Conservation (phyloP, 2,113 vertebrate genomes). For the Hypanus sabinus region DNA sequence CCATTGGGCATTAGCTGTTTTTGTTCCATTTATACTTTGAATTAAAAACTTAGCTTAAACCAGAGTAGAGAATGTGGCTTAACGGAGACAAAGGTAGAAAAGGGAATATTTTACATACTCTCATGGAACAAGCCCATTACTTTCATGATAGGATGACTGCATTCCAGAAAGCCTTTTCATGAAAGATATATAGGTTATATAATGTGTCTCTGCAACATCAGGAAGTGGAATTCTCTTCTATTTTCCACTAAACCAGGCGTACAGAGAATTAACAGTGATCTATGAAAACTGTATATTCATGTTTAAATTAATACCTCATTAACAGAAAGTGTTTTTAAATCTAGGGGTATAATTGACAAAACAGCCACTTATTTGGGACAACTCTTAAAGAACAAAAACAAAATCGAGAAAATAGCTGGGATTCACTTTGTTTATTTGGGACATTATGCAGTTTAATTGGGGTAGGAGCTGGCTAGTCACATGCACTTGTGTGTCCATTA, state of each 20-base stretch:
- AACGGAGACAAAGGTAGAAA: background rate
- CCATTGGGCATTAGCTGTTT: background rate
- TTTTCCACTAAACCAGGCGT: background rate
- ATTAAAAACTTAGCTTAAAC: background rate
- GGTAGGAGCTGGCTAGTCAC: too few relatives aligned
- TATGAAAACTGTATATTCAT: background rate
- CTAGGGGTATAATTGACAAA: background rate
- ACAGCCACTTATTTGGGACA: too few relatives aligned
- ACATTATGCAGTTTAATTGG: too few relatives aligned
- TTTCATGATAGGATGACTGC: background rate
- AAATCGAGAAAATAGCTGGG: too few relatives aligned
- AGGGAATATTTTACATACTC: background rate
- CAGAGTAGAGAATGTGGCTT: background rate
- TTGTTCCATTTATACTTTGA: background rate
- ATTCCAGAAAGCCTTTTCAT: background rate
- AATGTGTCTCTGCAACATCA: background rate
- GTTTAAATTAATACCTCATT: background rate
- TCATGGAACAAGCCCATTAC: background rate
- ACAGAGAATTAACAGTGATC: background rate
- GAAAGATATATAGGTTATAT: background rate
- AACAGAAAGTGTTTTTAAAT: background rate
- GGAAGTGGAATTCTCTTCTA: background rate
- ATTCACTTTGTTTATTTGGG: too few relatives aligned
- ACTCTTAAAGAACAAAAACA: too few relatives aligned
- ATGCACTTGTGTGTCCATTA: too few relatives aligned